Evolutionary conservation across 2,797 vertebrate species (phyloP), one percentile per base, ranked within the genome.

Genomic region (Pseudochromis fuscus): DNA sequence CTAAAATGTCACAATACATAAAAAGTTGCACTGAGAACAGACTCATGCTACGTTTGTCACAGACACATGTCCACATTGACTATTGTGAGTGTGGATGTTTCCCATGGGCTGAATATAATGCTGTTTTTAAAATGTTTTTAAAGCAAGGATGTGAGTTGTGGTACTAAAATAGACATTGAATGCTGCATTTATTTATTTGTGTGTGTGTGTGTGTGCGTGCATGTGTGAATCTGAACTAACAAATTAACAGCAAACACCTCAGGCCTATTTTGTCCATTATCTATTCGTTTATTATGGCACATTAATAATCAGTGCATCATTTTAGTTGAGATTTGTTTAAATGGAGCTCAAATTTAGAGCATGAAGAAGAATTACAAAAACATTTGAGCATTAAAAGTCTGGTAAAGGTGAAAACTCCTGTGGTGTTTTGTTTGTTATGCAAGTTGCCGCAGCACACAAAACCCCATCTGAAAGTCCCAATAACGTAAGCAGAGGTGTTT

Each of bases 341-440:
- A 35, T 44, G 27, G 21, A 51, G 27, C 37, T 55, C 8, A 31
- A 28, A 60, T 30, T 6, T 13, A 23, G 8, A 37, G 4, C 28
- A 44, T 31, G 13, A 44, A 23, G n/a, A 25, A 7, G 2, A 38
- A 45, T 53, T 11, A 58, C 5, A 25, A 57, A 11, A 67, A 38
- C 38, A 8, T 5, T 13, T 16, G 15, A 64, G 44, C 38, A 57
- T 67, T 62, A 18, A 56, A 30, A 46, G 15, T 53, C 23, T 48
- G 58, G 19, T 18, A 40, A 52, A 49, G 48, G 16, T 37, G 27
- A 58, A 59, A 67, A 50, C 18, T 56, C 57, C 77, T 28, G 67
- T 82, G 70, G 42, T n/a, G n/a, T 58, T 53, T 61, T 79, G 65
- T 55, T 72, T 2, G 18, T 83, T 72, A 69, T 72, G 24, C 28